Conservation (phyloP, 92 coral and sea anemone genomes). For the Palythoa heliodiscus region DNA sequence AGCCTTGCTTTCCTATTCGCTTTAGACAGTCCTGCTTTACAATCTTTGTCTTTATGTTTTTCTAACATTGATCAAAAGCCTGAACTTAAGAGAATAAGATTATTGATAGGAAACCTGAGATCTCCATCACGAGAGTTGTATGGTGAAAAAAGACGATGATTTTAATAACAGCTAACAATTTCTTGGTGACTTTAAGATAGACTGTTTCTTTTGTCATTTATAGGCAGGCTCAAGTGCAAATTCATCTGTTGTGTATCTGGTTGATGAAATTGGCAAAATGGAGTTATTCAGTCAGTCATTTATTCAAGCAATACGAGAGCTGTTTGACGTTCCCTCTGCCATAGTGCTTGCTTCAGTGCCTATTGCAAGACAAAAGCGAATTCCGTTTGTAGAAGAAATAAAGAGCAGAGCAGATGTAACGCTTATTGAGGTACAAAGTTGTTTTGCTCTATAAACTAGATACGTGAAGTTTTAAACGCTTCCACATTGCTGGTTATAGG, state of each 20-base stretch:
- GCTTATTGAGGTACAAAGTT: slow-evolving; percentile 65
- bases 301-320: slow-evolving; percentile 63
- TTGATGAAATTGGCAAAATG: slow-evolving; percentile 95
- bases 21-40: no score
- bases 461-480: not conserved
- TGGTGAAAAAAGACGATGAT: no score
- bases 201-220: not conserved
- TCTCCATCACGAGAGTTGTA: no score
- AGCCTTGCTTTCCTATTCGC: no score
- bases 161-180: no score
- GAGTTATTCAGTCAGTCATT: slow-evolving; percentile 83
- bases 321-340: slow-evolving; percentile 58
- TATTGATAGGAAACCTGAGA: no score
- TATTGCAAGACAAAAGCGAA: slow-evolving; percentile 68
- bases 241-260: slow-evolving; percentile 38
- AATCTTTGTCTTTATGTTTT: no score
- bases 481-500: not conserved
- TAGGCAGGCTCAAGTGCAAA: not conserved
- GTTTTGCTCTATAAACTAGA: not conserved
- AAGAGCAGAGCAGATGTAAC: slow-evolving; percentile 70
- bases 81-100: no score
- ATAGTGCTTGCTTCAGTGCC: slow-evolving; percentile 86
- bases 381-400: slow-evolving; percentile 82
- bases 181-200: no score
- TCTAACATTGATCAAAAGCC: no score